Conservation (phyloP, 2,113 vertebrate species). For the Catagonus wagneri region DNA sequence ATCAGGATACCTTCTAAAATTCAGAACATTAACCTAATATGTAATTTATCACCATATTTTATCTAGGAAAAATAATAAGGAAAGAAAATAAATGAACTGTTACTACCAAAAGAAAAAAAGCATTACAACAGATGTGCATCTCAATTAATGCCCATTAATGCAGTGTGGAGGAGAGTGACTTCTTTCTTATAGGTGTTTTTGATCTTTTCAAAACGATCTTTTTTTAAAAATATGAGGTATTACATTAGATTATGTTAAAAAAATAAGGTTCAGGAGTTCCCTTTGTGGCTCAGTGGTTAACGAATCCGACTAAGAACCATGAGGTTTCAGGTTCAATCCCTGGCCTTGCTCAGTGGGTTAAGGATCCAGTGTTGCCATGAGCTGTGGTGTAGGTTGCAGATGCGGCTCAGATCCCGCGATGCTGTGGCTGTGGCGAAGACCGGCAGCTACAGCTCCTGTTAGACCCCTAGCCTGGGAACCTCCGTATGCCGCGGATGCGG, state of each 20-base stretch:
- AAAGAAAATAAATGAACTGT: conserved; percentile 50
- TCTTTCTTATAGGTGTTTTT: not conserved
- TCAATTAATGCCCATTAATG: not conserved
- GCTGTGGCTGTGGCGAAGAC: too few species aligned
- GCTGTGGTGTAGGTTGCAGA: too few species aligned
- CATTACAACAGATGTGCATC: conserved; percentile 8
- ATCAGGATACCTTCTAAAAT: conserved; percentile 45
- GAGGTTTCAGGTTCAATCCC: too few species aligned
- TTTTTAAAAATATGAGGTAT: not conserved
- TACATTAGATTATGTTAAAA: not conserved
- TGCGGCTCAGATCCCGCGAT: too few species aligned
- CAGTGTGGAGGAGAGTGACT: not conserved
- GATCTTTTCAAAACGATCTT: not conserved
- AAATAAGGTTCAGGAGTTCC: conserved; percentile 27
- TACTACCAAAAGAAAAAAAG: conserved; percentile 19
- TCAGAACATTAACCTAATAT: conserved; percentile 20
- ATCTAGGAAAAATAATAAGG: conserved; percentile 40
- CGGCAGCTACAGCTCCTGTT: too few species aligned
- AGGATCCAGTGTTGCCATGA: too few species aligned
- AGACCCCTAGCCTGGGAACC: too few species aligned
- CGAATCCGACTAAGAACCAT: too few species aligned
- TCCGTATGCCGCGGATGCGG: too few species aligned
- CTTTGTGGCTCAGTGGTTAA: too few species aligned
- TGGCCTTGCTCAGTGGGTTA: too few species aligned
- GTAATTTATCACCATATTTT: conserved; percentile 47